These are phyloP conservation scores for Lagopus muta DNA, from an alignment of 2,113 vertebrate genomes.

Conservation along the genomic window DNA sequence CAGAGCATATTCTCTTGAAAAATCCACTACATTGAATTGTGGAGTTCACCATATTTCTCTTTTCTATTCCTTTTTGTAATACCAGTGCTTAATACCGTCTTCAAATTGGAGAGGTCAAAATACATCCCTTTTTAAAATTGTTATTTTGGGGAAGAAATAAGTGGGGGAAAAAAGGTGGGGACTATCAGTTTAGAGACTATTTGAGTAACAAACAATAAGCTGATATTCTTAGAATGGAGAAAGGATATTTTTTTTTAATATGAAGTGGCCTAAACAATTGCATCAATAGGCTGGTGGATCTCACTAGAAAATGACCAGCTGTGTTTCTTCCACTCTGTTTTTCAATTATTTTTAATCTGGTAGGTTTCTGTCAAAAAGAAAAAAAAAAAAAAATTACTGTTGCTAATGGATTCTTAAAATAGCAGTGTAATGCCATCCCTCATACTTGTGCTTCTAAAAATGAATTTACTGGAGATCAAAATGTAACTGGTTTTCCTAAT, in stretches of 20 bases:
- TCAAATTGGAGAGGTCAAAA: background rate
- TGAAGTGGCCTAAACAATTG: constrained; percentile 30
- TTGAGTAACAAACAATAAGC: constrained; percentile 4
- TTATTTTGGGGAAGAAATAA: background rate
- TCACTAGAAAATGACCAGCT: constrained; percentile 46
- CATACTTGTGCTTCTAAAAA: constrained; percentile 63
- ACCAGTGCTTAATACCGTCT: background rate
- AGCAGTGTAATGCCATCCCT: constrained; percentile 57
- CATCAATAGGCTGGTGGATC: constrained; percentile 54
- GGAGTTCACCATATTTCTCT: constrained; percentile 14
- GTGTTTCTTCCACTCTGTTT: background rate
- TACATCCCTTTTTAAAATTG: background rate
- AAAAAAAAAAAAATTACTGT: constrained; percentile 40
- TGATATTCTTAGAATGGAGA: background rate
- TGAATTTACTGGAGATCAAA: constrained; percentile 49
- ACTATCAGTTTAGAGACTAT: background rate
- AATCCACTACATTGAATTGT: constrained; percentile 4
- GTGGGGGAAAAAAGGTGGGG: background rate
- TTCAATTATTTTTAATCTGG: background rate
- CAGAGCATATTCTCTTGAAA: constrained; percentile 8
- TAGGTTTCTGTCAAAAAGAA: constrained; percentile 55
- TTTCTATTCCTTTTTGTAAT: background rate
- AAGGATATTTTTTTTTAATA: constrained; percentile 25
- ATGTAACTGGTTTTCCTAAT: background rate
- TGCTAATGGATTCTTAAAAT: constrained; percentile 72